Evolutionary conservation across 64 coral and sea anemone genomes (phyloP).

Genomic region (Montipora efflorescens): DNA sequence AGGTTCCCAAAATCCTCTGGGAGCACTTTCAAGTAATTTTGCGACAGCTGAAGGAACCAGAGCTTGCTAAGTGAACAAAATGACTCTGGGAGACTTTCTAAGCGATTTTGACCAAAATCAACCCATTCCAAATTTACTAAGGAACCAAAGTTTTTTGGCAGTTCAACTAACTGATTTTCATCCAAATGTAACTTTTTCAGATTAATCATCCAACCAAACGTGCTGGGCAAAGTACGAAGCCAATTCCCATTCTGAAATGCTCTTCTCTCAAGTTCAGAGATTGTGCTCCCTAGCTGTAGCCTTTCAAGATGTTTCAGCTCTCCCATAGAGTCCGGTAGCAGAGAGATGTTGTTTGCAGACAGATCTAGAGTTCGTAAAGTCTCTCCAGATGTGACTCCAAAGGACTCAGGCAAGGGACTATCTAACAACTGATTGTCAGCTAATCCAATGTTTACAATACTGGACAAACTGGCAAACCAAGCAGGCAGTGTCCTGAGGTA

Average conservation of each 20-base stretch:
- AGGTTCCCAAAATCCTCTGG: constrained; percentile 95
- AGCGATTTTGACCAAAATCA: constrained; percentile 91
- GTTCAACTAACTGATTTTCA: constrained; percentile 85
- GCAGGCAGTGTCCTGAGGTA: constrained; percentile 61
- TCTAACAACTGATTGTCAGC: constrained; percentile 80
- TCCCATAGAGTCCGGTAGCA: constrained; percentile 83
- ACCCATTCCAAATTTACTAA: constrained; percentile 86
- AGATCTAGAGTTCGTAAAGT: constrained; percentile 78
- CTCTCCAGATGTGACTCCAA: constrained; percentile 61
- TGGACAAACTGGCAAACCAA: constrained; percentile 85
- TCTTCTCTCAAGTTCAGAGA: constrained; percentile 93
- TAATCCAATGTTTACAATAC: constrained; percentile 70
- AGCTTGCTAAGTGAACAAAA: constrained; percentile 84
- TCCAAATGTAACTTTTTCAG: constrained; percentile 88
- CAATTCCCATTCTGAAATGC: constrained; percentile 99
- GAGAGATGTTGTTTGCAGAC: constrained; percentile 85
- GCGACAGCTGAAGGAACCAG: constrained; percentile 95
- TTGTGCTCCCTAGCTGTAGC: constrained; percentile 91
- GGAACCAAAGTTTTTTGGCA: constrained; percentile 87
- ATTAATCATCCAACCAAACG: constrained; percentile 77
- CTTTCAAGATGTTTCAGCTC: constrained; percentile 76
- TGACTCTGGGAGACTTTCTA: constrained; percentile 74
- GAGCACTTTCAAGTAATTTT: constrained; percentile 74
- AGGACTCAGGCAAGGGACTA: constrained; percentile 69
- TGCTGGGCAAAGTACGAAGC: constrained; percentile 76